A percentile compares a stretch with the other conserved stretches of the same genome.
Evolutionary conservation across 2,888 invertebrate genomes (phyloP).

Genomic region (Brachyopa scutellaris): DNA sequence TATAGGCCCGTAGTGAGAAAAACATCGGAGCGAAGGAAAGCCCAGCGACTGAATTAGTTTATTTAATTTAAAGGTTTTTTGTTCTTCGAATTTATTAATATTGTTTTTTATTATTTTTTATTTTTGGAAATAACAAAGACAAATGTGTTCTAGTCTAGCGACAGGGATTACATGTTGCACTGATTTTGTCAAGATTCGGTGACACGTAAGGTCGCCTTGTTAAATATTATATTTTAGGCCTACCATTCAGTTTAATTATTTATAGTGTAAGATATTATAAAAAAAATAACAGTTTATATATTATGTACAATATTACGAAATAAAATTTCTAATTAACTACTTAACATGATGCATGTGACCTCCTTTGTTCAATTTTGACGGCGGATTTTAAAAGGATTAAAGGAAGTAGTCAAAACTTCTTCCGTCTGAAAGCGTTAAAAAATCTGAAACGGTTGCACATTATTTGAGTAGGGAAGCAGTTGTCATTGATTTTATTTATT

Average conservation of each 20-base stretch:
- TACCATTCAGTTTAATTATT: conserved; percentile 9
- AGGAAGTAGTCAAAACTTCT: neutral
- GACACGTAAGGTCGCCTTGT: conserved; percentile 7
- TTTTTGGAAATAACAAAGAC: conserved; percentile 24
- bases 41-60: conserved; percentile 43
- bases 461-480: no score
- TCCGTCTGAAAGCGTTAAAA: no score
- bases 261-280: conserved; percentile 6
- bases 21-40: conserved; percentile 39
- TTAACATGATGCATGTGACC: neutral
- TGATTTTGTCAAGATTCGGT: conserved; percentile 40
- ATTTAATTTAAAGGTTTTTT: conserved; percentile 8
- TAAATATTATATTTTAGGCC: conserved; percentile 10
- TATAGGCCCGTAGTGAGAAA: conserved; percentile 82
- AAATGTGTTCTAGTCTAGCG: conserved; percentile 67
- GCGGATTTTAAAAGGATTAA: no score
- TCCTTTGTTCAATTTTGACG: no score
- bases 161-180: conserved; percentile 39
- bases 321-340: neutral
- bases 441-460: no score
- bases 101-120: conserved; percentile 11
- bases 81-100: conserved; percentile 26
- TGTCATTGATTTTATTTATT: no score
- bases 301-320: conserved; percentile 14
- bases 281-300: no score